Conservation (phyloP, 2,797 vertebrate genomes). For the Myiothlypis chrysogaster region DNA sequence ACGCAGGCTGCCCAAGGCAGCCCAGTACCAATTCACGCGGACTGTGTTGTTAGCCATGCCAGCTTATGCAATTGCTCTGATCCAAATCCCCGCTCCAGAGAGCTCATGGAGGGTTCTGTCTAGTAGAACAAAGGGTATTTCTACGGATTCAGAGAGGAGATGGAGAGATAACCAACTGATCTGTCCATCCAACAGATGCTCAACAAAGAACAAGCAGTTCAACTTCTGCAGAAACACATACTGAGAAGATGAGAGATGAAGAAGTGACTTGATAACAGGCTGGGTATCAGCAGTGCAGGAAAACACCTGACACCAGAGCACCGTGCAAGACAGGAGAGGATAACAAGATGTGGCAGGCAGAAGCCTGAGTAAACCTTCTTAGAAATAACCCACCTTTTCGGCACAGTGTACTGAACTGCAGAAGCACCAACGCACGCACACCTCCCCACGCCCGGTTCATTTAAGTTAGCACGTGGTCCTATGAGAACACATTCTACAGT, state of each 20-base stretch:
- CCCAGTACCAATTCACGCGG: background rate
- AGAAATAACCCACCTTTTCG: background rate
- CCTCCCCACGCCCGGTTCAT: background rate
- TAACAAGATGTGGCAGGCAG: background rate
- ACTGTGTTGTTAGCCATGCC: background rate
- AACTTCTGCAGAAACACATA: background rate
- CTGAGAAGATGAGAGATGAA: background rate
- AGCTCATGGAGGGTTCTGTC: background rate
- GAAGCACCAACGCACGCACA: accelerated
- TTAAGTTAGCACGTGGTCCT: background rate
- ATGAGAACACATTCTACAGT: background rate
- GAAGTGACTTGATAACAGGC: background rate
- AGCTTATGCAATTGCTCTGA: conserved; percentile 45
- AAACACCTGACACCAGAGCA: background rate
- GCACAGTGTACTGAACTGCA: background rate
- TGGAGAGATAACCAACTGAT: background rate
- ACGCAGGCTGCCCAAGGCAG: background rate
- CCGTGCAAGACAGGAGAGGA: background rate
- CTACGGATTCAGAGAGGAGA: background rate
- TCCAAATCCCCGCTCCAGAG: background rate
- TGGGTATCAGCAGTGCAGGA: background rate
- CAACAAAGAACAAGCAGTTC: background rate
- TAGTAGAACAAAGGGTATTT: background rate
- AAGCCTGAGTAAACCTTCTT: background rate
- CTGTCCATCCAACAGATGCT: background rate